These are phyloP conservation scores for Drosophila fuyamai DNA, from an alignment of 1,140 invertebrate species.

Conservation along the genomic window DNA sequence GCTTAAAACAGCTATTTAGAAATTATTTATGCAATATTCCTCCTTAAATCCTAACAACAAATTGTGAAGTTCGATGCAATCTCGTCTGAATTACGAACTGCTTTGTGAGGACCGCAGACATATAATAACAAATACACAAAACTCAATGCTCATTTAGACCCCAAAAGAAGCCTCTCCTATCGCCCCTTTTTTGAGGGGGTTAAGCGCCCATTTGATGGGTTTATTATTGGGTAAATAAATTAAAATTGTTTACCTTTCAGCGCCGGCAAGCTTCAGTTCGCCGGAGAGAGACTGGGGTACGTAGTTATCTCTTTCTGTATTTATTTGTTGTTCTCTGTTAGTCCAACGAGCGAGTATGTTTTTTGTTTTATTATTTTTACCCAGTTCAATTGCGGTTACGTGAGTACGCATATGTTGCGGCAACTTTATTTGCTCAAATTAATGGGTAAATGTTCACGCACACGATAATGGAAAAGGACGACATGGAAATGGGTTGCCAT, in stretches of 20 bases:
- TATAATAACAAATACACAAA: constrained; percentile 38
- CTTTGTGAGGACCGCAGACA: constrained; percentile 49
- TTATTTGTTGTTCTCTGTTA: constrained; percentile 24
- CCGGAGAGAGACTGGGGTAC: constrained; percentile 18
- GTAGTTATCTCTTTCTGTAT: constrained; percentile 12
- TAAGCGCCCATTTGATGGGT: constrained; percentile 59
- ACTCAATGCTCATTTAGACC: constrained; percentile 44
- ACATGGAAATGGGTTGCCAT: constrained; percentile 36
- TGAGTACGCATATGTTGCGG: constrained; percentile 75
- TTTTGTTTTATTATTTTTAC: constrained; percentile 48
- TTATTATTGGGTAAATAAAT: constrained; percentile 81
- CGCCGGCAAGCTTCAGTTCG: constrained; percentile 18
- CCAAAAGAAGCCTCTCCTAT: not conserved
- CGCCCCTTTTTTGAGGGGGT: not conserved
- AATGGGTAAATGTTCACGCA: constrained; percentile 75
- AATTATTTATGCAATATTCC: not conserved
- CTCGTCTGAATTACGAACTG: constrained; percentile 34
- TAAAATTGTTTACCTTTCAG: constrained; percentile 80
- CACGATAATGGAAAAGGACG: constrained; percentile 32
- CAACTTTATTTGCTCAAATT: constrained; percentile 79
- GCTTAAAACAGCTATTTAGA: too few relatives aligned
- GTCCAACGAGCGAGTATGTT: constrained; percentile 14
- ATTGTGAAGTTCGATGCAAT: constrained; percentile 1
- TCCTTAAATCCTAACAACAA: not conserved
- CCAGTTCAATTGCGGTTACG: constrained; percentile 71